Conservation (phyloP, 2,888 invertebrate species). For the Plebejus melissa region DNA sequence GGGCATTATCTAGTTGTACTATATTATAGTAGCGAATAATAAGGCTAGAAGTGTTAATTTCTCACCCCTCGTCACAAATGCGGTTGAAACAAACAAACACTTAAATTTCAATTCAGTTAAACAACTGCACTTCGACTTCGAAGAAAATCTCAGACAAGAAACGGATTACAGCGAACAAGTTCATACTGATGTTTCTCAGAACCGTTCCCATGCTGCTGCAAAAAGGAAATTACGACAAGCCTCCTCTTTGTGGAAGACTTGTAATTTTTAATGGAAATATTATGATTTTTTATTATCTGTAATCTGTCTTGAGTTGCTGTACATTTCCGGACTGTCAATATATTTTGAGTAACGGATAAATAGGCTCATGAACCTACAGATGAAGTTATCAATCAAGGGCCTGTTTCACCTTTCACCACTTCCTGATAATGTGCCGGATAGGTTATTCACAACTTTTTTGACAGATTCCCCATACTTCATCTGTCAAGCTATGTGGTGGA, state of each 20-base stretch:
- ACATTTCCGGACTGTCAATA: not conserved
- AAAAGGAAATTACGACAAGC: not conserved
- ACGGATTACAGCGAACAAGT: conserved; percentile 58
- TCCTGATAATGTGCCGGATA: too few relatives aligned
- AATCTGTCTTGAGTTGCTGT: not conserved
- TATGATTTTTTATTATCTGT: not conserved
- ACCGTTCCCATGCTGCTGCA: not conserved
- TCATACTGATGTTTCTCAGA: conserved; percentile 49
- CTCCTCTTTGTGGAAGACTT: not conserved
- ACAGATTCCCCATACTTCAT: too few relatives aligned
- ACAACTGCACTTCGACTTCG: conserved; percentile 66
- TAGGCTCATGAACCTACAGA: too few relatives aligned
- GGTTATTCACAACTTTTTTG: too few relatives aligned
- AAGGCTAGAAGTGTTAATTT: not conserved
- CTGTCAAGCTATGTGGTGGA: too few relatives aligned
- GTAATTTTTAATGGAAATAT: conserved; percentile 5
- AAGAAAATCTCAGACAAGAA: conserved; percentile 61
- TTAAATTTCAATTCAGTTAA: conserved; percentile 61
- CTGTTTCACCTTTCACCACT: too few relatives aligned
- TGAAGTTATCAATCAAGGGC: too few relatives aligned
- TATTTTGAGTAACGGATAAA: not conserved
- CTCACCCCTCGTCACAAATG: not conserved
- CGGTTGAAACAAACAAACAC: conserved; percentile 47
- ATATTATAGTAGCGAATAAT: not conserved
- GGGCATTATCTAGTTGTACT: too few relatives aligned